Conservation (phyloP, 2,797 vertebrate species). For the Hypotaenidia okinawae region DNA sequence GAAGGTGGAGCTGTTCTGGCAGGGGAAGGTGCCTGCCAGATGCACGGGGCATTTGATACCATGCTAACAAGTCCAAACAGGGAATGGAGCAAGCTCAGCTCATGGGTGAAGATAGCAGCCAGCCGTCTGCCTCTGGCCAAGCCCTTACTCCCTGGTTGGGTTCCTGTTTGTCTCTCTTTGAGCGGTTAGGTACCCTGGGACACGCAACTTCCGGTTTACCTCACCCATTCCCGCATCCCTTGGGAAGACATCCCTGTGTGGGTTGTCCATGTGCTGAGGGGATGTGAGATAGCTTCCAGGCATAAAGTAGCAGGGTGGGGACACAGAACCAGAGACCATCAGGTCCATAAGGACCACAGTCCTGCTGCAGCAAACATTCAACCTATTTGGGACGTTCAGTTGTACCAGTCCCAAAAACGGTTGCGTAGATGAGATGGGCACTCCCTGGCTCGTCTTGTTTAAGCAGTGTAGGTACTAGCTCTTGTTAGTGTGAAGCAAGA, state of each 20-base stretch:
- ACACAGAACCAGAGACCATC: neutral
- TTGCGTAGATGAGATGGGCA: neutral
- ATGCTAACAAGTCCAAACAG: neutral
- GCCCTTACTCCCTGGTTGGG: neutral
- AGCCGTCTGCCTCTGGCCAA: neutral
- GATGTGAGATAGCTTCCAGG: neutral
- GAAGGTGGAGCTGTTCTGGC: slow-evolving; percentile 13
- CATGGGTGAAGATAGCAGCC: neutral
- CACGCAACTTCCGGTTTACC: neutral
- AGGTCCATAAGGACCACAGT: neutral
- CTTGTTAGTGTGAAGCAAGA: neutral
- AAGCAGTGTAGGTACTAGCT: neutral
- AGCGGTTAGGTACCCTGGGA: neutral
- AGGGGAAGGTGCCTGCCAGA: slow-evolving; percentile 5
- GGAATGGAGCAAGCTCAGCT: neutral
- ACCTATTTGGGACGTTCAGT: neutral
- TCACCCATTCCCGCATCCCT: neutral
- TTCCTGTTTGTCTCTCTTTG: neutral
- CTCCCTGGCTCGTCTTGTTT: neutral
- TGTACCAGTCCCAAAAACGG: neutral
- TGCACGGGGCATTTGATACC: neutral
- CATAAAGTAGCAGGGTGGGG: neutral
- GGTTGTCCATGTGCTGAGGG: neutral
- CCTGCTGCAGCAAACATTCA: neutral
- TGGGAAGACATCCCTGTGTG: fast-evolving